phyloP scores from a whole-genome alignment of 23 tunicate species.

The Ascidia mentula region DNA sequence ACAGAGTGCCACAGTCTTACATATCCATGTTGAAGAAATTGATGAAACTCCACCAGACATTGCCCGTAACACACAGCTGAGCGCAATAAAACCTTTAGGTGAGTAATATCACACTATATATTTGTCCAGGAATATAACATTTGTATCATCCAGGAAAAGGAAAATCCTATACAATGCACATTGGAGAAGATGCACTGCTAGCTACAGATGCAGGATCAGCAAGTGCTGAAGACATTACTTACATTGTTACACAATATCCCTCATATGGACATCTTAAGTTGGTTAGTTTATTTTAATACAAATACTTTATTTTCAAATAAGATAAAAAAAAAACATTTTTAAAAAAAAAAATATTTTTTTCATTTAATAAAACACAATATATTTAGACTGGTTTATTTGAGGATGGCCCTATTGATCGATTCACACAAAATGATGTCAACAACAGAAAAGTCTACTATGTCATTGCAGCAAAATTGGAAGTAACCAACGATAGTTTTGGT shows the following conservation, averaged over 20 bases:
- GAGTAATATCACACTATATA: background rate
- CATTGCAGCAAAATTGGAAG: slow-evolving; percentile 42
- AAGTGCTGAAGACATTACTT: slow-evolving; percentile 44
- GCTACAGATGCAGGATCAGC: slow-evolving; percentile 27
- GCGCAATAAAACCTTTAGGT: slow-evolving; percentile 55
- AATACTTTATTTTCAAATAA: no score
- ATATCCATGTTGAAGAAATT: slow-evolving; percentile 51
- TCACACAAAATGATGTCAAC: slow-evolving; percentile 63
- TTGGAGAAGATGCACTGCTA: slow-evolving; percentile 37
- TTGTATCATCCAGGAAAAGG: background rate
- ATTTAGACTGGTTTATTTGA: background rate
- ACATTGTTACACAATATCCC: slow-evolving; percentile 48
- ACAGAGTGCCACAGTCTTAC: slow-evolving; percentile 31
- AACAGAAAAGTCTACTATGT: slow-evolving; percentile 55
- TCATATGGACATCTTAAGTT: slow-evolving; percentile 40
- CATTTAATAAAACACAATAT: background rate
- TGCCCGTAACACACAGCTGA: slow-evolving; percentile 24
- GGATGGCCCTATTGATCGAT: slow-evolving; percentile 11
- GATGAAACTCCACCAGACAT: slow-evolving; percentile 74
- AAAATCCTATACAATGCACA: slow-evolving; percentile 22
- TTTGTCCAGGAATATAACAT: background rate
- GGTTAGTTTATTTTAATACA: slow-evolving; percentile 13
- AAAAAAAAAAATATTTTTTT: background rate
- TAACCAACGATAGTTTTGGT: slow-evolving; percentile 73
- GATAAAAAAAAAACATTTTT: no score